Percentiles rank a stretch among this genome's conserved stretches.
phyloP scores from a whole-genome alignment of 2,113 vertebrate species.

The Orthonyx spaldingii region DNA sequence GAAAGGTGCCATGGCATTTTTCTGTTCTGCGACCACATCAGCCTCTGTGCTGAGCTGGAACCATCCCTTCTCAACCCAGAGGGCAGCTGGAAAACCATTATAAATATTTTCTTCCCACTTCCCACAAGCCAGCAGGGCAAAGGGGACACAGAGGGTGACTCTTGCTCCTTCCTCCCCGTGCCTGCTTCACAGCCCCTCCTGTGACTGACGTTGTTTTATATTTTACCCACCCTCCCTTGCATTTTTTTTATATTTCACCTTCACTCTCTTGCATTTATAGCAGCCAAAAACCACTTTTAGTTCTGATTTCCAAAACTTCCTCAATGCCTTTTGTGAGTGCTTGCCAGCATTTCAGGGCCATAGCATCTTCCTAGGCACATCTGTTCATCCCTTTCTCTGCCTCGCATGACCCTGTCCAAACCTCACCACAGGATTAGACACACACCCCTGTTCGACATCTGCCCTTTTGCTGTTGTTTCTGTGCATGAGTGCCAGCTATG shows the following conservation, averaged over 20 bases:
- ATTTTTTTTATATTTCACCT: background rate
- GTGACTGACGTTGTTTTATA: fast-evolving
- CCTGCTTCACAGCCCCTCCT: background rate
- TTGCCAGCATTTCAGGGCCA: background rate
- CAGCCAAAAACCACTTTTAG: background rate
- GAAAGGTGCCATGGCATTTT: background rate
- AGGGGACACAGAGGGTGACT: fast-evolving
- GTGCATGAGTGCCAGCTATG: fast-evolving
- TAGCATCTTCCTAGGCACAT: background rate
- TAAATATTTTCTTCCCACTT: background rate
- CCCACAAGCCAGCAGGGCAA: background rate
- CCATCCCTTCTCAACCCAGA: background rate
- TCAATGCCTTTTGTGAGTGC: background rate
- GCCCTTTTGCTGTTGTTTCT: background rate
- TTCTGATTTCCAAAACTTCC: background rate
- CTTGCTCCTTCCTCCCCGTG: background rate
- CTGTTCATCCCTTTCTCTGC: background rate
- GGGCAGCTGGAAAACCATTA: background rate
- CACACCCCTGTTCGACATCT: fast-evolving
- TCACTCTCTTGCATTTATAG: background rate
- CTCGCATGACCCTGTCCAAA: background rate
- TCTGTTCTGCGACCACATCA: background rate
- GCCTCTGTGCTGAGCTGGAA: background rate
- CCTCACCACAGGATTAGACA: background rate
- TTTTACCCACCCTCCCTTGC: background rate